These are phyloP conservation scores for Herpetotheres cachinnans DNA, from an alignment of 2,113 vertebrate genomes.

Conservation along the genomic window DNA sequence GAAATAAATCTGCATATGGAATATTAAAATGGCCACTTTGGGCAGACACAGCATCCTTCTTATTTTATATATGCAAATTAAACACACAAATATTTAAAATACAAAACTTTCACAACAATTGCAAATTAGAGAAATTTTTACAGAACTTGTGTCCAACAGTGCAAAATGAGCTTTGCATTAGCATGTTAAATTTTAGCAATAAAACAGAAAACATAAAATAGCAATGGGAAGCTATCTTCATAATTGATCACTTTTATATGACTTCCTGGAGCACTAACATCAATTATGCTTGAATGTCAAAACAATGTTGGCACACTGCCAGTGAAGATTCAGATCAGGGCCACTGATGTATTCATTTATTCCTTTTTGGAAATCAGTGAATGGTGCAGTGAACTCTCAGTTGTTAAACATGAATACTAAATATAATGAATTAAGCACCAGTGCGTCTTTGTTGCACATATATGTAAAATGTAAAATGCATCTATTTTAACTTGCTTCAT, in stretches of 20 bases:
- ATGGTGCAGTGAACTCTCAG: neutral
- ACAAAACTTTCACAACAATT: neutral
- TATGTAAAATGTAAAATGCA: neutral
- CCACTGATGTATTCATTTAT: neutral
- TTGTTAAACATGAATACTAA: neutral
- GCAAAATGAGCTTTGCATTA: neutral
- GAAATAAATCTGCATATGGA: neutral
- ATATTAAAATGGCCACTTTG: neutral
- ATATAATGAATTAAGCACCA: neutral
- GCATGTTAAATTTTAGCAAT: neutral
- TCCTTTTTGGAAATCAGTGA: neutral
- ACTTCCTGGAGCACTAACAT: slow-evolving; percentile 55
- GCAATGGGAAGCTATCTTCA: slow-evolving; percentile 34
- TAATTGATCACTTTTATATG: slow-evolving; percentile 42
- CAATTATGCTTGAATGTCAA: slow-evolving; percentile 8
- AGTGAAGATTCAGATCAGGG: neutral
- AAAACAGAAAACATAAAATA: neutral
- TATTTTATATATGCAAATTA: neutral
- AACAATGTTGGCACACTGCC: slow-evolving; percentile 32
- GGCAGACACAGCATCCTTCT: neutral
- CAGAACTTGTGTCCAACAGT: neutral
- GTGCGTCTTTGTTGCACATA: accelerated
- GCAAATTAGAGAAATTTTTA: neutral
- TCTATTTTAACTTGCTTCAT: neutral
- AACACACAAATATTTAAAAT: neutral